These are phyloP conservation scores for Aix galericulata DNA, from an alignment of 2,113 vertebrate species.

Conservation along the genomic window DNA sequence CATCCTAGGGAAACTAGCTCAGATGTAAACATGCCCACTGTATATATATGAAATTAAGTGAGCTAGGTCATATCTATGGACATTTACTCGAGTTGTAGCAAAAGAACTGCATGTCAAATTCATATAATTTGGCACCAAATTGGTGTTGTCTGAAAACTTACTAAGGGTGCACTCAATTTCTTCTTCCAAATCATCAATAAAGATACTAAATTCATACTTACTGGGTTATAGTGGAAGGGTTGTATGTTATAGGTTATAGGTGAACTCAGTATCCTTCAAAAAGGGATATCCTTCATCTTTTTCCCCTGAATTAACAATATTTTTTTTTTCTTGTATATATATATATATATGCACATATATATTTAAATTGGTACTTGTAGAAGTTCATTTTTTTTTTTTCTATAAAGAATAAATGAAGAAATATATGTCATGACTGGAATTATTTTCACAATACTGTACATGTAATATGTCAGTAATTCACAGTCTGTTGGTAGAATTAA, in stretches of 20 bases:
- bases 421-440: neutral
- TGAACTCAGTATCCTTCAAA: neutral
- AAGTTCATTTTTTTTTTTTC: neutral
- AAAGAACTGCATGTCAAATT: constrained; percentile 4
- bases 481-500: neutral
- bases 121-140: neutral
- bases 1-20: neutral
- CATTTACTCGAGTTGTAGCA: neutral
- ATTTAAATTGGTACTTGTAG: neutral
- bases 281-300: neutral
- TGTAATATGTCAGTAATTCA: constrained; percentile 38
- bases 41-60: neutral
- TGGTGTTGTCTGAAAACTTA: too few species aligned
- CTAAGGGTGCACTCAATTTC: too few species aligned
- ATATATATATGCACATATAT: too few species aligned
- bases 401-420: neutral
- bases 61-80: constrained; percentile 7
- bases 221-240: neutral
- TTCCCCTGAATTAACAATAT: neutral
- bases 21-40: neutral
- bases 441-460: constrained; percentile 14
- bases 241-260: neutral
- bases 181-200: too few species aligned
- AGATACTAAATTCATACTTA: neutral
- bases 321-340: neutral